These are phyloP conservation scores for Mormyrus proboscirostris DNA, from an alignment of 2,797 vertebrate species.

Conservation along the genomic window DNA sequence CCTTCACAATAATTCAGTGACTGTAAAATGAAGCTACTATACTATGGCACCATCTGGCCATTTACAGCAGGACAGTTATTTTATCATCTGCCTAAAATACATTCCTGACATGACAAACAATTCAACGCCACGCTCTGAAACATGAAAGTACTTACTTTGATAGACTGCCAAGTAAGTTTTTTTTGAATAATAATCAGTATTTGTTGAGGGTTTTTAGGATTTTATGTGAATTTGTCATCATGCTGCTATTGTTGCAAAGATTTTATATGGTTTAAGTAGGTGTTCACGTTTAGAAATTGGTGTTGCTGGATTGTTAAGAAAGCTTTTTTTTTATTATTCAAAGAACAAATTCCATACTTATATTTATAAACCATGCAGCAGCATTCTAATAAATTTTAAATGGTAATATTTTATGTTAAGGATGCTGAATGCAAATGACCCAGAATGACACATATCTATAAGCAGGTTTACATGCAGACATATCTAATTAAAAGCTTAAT, in stretches of 20 bases:
- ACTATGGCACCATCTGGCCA: slow-evolving; percentile 50
- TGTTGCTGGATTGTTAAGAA: background rate
- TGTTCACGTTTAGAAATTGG: background rate
- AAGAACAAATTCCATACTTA: background rate
- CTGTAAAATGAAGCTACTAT: slow-evolving; percentile 25
- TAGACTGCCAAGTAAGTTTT: background rate
- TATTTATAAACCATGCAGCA: background rate
- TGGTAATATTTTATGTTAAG: background rate
- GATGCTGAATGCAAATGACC: background rate
- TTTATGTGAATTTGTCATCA: background rate
- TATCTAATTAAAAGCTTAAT: background rate
- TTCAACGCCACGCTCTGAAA: slow-evolving; percentile 38
- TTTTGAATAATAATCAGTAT: background rate
- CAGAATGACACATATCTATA: background rate
- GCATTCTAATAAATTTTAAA: background rate
- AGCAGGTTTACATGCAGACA: background rate
- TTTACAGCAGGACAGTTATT: slow-evolving; percentile 45
- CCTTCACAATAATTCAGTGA: background rate
- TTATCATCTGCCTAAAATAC: slow-evolving; percentile 42
- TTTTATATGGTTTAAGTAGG: background rate
- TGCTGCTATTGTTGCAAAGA: background rate
- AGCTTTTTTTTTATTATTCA: background rate
- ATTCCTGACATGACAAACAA: slow-evolving; percentile 39
- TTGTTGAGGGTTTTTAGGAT: background rate
- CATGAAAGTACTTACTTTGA: slow-evolving; percentile 14